phyloP scores from a whole-genome alignment of 2,888 invertebrate species.

The Drosophila dives region DNA sequence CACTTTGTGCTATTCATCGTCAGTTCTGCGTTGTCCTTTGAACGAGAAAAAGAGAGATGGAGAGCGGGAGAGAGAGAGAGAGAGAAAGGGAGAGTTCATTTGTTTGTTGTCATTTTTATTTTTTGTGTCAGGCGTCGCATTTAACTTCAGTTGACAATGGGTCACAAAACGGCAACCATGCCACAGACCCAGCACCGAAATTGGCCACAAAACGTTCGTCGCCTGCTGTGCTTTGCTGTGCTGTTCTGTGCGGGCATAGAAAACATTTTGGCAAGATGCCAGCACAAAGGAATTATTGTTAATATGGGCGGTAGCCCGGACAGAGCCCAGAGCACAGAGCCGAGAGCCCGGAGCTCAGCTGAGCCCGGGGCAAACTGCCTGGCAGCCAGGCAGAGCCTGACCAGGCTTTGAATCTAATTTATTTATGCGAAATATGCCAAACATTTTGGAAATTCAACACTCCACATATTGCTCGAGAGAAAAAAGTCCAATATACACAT shows the following conservation, averaged over 20 bases:
- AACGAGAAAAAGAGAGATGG: not conserved
- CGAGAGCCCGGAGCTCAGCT: constrained; percentile 26
- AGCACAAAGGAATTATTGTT: constrained; percentile 74
- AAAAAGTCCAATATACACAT: constrained; percentile 12
- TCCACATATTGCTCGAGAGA: constrained; percentile 11
- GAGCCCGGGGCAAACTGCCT: constrained; percentile 1
- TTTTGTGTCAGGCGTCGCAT: constrained; percentile 65
- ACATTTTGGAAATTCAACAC: constrained; percentile 59
- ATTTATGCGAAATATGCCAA: constrained; percentile 71
- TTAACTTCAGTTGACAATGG: constrained; percentile 69
- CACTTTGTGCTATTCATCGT: constrained; percentile 8
- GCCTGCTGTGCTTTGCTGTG: constrained; percentile 62
- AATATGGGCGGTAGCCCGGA: constrained; percentile 66
- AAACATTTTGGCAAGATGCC: constrained; percentile 73
- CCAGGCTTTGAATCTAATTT: constrained; percentile 62
- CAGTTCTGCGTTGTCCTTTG: constrained; percentile 43
- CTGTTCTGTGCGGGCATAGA: constrained; percentile 50
- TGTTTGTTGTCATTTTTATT: constrained; percentile 29
- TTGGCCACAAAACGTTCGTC: constrained; percentile 76
- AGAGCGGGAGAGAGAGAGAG: not conserved
- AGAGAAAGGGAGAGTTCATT: not conserved
- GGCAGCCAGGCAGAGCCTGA: constrained; percentile 19
- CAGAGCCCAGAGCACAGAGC: constrained; percentile 26
- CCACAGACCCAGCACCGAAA: constrained; percentile 49
- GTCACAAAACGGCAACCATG: constrained; percentile 56